Conservation (phyloP, 1,140 invertebrate species). For the Archegozetes longisetosus region DNA sequence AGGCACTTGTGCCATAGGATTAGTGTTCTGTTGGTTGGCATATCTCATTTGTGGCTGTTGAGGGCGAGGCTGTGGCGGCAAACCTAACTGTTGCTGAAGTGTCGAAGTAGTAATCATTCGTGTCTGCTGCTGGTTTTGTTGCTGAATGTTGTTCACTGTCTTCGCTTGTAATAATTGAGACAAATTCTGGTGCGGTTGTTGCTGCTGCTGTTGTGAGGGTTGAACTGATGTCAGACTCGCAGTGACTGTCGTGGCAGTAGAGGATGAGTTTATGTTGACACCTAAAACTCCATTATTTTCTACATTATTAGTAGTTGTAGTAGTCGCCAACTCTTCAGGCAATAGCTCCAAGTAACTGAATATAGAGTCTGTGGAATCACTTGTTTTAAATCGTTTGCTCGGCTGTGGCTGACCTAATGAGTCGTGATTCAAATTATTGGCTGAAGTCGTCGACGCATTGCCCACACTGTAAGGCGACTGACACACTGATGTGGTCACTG, state of each 20-base stretch:
- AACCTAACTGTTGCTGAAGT: slow-evolving; percentile 14
- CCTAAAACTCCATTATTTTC: slow-evolving; percentile 1
- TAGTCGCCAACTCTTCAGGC: slow-evolving; percentile 18
- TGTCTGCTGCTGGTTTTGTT: background rate
- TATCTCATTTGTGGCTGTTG: slow-evolving; percentile 15
- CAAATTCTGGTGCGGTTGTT: slow-evolving; percentile 10
- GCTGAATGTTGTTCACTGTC: background rate
- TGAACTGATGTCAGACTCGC: slow-evolving; percentile 12
- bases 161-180: slow-evolving; percentile 2
- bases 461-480: background rate
- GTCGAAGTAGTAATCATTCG: slow-evolving; percentile 6
- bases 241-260: background rate
- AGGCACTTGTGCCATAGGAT: slow-evolving; percentile 2
- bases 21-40: slow-evolving; percentile 3
- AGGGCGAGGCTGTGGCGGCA: slow-evolving; percentile 12
- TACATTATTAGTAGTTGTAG: background rate
- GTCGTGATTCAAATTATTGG: slow-evolving; percentile 9
- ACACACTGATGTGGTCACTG: background rate
- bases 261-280: background rate
- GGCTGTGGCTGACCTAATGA: slow-evolving; percentile 3
- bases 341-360: slow-evolving; percentile 4
- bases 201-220: slow-evolving; percentile 1
- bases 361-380: slow-evolving; percentile 14
- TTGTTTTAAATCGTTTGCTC: slow-evolving; percentile 16
- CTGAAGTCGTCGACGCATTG: too few relatives aligned